These are phyloP conservation scores for Sander lucioperca DNA, from an alignment of 2,113 vertebrate species.

Conservation along the genomic window DNA sequence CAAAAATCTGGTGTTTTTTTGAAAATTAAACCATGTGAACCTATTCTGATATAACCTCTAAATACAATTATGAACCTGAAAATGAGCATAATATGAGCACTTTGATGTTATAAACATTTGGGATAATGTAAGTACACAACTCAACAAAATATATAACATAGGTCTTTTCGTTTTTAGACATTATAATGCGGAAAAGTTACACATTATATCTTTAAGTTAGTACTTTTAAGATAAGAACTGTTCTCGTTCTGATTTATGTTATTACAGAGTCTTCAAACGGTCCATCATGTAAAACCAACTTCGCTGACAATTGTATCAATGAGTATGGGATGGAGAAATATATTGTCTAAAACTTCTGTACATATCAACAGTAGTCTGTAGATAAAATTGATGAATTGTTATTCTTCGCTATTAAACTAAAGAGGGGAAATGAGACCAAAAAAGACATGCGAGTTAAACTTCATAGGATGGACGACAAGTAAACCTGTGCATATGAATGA, in stretches of 20 bases:
- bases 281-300: neutral
- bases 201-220: neutral
- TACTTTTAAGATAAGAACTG: neutral
- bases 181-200: too few species aligned
- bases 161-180: too few species aligned
- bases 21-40: too few species aligned
- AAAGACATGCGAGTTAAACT: neutral
- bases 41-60: too few species aligned
- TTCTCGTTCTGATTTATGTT: neutral
- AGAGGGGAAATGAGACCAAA: neutral
- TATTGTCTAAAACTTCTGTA: neutral
- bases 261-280: neutral
- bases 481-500: neutral
- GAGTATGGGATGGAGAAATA: neutral
- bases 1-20: too few species aligned
- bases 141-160: too few species aligned
- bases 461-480: neutral
- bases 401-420: neutral
- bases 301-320: neutral
- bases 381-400: neutral
- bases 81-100: too few species aligned
- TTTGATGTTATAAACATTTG: too few species aligned
- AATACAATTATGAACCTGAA: too few species aligned
- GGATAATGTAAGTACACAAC: too few species aligned
- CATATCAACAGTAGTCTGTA: conserved; percentile 3